phyloP scores from a whole-genome alignment of 2,888 invertebrate genomes.

The Dione vanillae region DNA sequence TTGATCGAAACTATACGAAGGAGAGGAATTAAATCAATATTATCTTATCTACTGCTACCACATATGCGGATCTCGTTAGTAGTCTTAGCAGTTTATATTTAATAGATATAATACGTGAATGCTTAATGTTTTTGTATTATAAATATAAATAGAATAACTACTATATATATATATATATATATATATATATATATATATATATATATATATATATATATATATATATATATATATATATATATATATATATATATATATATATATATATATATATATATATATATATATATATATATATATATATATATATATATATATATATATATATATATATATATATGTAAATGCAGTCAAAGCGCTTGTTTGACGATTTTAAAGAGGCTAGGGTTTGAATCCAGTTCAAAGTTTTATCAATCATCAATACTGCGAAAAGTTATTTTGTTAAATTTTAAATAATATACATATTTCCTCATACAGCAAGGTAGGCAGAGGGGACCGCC shows the following conservation, averaged over 20 bases:
- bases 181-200: not conserved
- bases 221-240: not conserved
- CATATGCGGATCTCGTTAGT: conserved; percentile 44
- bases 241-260: not conserved
- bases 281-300: not conserved
- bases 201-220: not conserved
- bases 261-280: not conserved
- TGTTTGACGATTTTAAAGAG: too few species aligned
- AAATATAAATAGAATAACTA: not conserved
- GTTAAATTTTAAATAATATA: too few species aligned
- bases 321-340: not conserved
- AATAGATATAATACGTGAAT: conserved; percentile 13
- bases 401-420: too few species aligned
- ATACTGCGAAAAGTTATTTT: too few species aligned
- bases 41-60: conserved; percentile 45
- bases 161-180: not conserved
- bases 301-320: not conserved
- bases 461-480: too few species aligned
- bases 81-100: conserved; percentile 22
- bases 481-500: too few species aligned
- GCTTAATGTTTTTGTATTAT: conserved; percentile 7
- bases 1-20: conserved; percentile 47
- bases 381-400: too few species aligned
- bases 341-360: too few species aligned
- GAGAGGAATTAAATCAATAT: conserved; percentile 49